Base-by-base conservation (phyloP, 2,888 invertebrate species). In the Cryptophagus acutangulus region DNA sequence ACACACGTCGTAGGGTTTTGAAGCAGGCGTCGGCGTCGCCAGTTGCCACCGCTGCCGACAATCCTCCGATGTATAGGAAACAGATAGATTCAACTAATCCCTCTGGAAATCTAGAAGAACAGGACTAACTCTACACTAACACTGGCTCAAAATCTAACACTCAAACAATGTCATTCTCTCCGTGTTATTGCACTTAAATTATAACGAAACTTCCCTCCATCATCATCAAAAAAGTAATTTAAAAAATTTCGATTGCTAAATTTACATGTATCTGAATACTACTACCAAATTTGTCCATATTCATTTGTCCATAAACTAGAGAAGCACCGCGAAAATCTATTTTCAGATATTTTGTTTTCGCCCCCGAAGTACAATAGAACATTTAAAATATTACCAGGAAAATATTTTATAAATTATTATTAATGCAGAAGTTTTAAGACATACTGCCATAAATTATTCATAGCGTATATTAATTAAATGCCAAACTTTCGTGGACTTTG, bases 11-110 rank as follows among this genome's bases (percentile, higher is more conserved):
- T 9, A n/a, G 6, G 15, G 26, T 4, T 29, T 37, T 28, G 5
- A 14, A 29, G 26, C 28, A 26, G 10, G 15, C 31, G 14, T 31
- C 26, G n/a, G n/a, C 4, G 5, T 20, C 28, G 10, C 28, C 28
- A 28, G 10, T 4, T 28, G 10, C 10, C 10, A 28, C 28, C 4
- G 4, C 10, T 6, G 20, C 20, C 29, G 29, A 29, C 29, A 29
- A 29, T 29, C 29, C 29, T 29, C 8, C 12, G 12, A 31, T 6
- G 12, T 3, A 31, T 10, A 33, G 41, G 30, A 39, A 42, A 36
- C 44, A 43, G 43, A 48, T 46, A 46, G 48, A 48, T 48, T 37
- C 48, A 6, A 34, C 43, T 46, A 46, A 49, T 46, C 46, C 48
- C 48, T 35, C 38, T 24, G 49, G 46, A 43, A 42, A 43, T 41